Conservation (phyloP, 2,113 vertebrate species). For the Lepisosteus oculatus region DNA sequence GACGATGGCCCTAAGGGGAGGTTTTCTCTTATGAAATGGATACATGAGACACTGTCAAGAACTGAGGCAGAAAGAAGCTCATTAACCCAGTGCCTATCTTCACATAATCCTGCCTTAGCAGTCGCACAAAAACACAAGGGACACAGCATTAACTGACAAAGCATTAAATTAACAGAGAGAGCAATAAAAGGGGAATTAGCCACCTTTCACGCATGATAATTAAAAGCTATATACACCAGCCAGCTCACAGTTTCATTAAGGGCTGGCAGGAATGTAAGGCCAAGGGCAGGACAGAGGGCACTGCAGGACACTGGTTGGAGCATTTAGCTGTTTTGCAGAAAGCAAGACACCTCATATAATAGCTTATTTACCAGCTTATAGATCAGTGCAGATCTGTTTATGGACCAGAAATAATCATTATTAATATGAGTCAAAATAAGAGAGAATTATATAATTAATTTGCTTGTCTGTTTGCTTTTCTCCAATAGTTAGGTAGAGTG, state of each 20-base stretch:
- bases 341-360: too few relatives aligned
- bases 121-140: conserved; percentile 24
- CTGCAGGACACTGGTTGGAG: too few relatives aligned
- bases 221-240: conserved; percentile 32
- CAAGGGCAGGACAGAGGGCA: background rate
- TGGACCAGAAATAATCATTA: too few relatives aligned
- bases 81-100: conserved; percentile 20
- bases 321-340: too few relatives aligned
- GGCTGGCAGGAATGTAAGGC: background rate
- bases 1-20: background rate
- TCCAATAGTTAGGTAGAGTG: too few relatives aligned
- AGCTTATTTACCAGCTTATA: too few relatives aligned
- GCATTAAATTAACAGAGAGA: conserved; percentile 33
- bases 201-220: conserved; percentile 36
- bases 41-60: background rate
- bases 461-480: too few relatives aligned
- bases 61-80: conserved; percentile 8
- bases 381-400: too few relatives aligned
- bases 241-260: conserved; percentile 37
- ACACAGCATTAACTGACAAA: conserved; percentile 34
- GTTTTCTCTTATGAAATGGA: background rate
- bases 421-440: too few relatives aligned
- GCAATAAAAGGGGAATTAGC: conserved; percentile 34
- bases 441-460: too few relatives aligned
- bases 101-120: background rate